Base-by-base conservation (phyloP, 2,113 vertebrate species). In the Coturnix japonica region DNA sequence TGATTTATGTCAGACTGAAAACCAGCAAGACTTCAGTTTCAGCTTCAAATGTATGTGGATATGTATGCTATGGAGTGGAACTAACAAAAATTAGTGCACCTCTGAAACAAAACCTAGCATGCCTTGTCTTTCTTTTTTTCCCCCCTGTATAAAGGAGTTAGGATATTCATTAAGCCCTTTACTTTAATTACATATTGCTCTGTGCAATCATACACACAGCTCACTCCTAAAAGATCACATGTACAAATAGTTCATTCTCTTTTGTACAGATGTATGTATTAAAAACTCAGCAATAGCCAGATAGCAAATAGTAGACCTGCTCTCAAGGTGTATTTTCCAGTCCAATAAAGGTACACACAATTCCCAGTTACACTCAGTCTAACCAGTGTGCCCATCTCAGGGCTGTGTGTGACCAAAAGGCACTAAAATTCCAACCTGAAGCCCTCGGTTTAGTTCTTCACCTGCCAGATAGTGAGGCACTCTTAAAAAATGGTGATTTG, bases 191-290 rank as follows among this genome's bases (percentile, higher is more conserved):
- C 10, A 7, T 7, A 1, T 54, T 49, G 18, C 4, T 57, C 51
- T 81, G 37, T 26, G n/a, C 5, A 5, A 41, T 35, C 23, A 15
- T 11, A 35, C 1, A 0, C 9, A 44, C 4, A 44, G 6, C 28
- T 49, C 31, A 57, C 26, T 33, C 49, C 43, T 64, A 71, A 57
- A 54, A 70, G 60, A 74, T 49, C 14, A 26, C 28, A 64, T 4
- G 0, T 10, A 31, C 51, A 61, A 47, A 20, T 3, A 13, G 0
- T 4, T 31, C 21, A 18, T 20, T 7, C 10, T 51, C 13, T 77
- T n/a, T 28, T 7, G 1, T 19, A 21, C 4, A 28, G 33, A 12
- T 30, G 66, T 6, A 20, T 13, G n/a, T 60, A 43, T 33, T 54
- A 76, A 89, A 72, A 23, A 11, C 61, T 71, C 69, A n/a, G 6